Evolutionary conservation across 2,113 vertebrate genomes (phyloP).

Genomic region (Cebus imitator): DNA sequence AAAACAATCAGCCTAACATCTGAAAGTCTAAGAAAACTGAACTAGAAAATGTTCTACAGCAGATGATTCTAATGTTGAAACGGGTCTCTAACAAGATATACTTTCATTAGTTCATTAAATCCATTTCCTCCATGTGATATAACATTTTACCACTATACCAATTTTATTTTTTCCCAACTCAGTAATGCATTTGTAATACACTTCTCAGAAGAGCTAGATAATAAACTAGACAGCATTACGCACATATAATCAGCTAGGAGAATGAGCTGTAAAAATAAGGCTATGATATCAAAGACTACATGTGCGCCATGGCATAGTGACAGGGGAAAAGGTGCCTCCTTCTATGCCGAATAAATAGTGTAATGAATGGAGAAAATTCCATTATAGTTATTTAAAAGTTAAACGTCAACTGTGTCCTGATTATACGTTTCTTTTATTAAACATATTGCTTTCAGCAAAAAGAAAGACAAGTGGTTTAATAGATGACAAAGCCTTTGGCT

Average conservation of each 20-base stretch:
- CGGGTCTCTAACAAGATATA: not conserved
- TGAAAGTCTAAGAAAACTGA: conserved; percentile 48
- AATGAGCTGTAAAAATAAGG: not conserved
- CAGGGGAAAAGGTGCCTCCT: not conserved
- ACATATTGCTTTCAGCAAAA: conserved; percentile 50
- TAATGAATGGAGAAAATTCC: conserved; percentile 24
- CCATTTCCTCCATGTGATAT: not conserved
- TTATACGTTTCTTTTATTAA: conserved; percentile 47
- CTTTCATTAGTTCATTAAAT: not conserved
- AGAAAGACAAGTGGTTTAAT: conserved; percentile 34
- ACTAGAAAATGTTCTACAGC: not conserved
- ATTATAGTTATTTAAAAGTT: conserved; percentile 25
- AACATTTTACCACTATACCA: not conserved
- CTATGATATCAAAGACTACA: not conserved
- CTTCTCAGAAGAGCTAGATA: conserved; percentile 19
- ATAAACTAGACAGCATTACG: not conserved
- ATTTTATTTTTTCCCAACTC: conserved; percentile 49
- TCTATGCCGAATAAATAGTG: not conserved
- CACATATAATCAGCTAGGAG: not conserved
- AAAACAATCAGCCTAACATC: not conserved
- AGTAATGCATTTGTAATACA: not conserved
- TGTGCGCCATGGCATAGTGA: not conserved
- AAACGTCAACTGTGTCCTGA: conserved; percentile 30
- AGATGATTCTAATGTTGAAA: not conserved
- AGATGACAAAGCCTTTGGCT: conserved; percentile 45